A percentile compares a stretch with the other conserved stretches of the same genome.
Conservation (phyloP, 1,140 invertebrate genomes). For the Cyclargus thomasi region DNA sequence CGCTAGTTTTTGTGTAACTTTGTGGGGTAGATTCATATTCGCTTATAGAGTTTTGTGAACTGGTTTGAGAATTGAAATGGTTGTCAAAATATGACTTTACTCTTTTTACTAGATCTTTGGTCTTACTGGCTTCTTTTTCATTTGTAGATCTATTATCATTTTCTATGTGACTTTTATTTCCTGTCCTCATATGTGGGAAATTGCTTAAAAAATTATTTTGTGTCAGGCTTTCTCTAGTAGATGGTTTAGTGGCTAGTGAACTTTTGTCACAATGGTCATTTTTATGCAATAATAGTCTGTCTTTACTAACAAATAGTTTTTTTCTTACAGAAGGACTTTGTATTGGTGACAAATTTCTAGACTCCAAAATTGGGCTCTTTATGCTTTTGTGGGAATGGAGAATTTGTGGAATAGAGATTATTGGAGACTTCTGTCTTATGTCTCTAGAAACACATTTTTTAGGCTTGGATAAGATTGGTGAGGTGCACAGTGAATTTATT, state of each 20-base stretch:
- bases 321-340: constrained; percentile 39
- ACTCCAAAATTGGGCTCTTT: constrained; percentile 31
- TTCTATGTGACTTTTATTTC: not conserved
- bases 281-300: not conserved
- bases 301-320: constrained; percentile 37
- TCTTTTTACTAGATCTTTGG: constrained; percentile 36
- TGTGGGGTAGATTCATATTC: constrained; percentile 46
- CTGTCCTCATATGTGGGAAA: not conserved
- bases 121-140: constrained; percentile 16
- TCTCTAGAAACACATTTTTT: not conserved
- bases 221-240: too few species aligned
- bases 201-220: not conserved
- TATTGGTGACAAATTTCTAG: constrained; percentile 28
- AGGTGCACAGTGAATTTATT: constrained; percentile 23
- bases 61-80: constrained; percentile 42
- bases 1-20: constrained; percentile 38
- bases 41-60: constrained; percentile 51
- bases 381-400: constrained; percentile 5
- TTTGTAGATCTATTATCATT: not conserved
- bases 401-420: constrained; percentile 1
- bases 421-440: constrained; percentile 13
- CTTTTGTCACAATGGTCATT: too few species aligned
- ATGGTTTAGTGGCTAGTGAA: too few species aligned
- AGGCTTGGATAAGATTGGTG: constrained; percentile 31
- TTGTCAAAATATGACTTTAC: constrained; percentile 53